A percentile compares a stretch with the other conserved stretches of the same genome.
phyloP scores from a whole-genome alignment of 2,113 vertebrate genomes.

The Andinoacara biseriatus region DNA sequence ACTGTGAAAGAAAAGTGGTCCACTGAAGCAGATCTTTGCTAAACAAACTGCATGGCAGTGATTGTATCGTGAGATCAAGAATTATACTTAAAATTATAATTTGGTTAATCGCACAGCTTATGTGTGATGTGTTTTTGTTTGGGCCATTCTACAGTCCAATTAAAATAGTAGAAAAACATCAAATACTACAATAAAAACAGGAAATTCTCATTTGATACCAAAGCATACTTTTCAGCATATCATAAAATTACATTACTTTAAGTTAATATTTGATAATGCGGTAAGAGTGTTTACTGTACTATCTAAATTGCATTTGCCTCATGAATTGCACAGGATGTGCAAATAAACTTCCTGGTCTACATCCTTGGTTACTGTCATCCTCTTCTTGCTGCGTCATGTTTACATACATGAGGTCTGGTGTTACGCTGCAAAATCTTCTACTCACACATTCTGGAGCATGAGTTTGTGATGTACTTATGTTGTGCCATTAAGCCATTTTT shows the following conservation, averaged over 20 bases:
- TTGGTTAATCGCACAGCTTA: background rate
- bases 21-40: background rate
- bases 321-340: constrained; percentile 38
- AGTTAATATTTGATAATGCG: constrained; percentile 29
- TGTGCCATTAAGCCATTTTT: background rate
- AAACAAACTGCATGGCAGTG: background rate
- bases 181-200: background rate
- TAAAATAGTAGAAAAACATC: background rate
- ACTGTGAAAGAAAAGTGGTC: too few species aligned
- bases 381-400: background rate
- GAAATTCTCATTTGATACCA: background rate
- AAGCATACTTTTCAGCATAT: background rate
- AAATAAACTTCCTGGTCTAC: background rate
- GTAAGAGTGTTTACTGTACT: background rate
- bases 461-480: background rate
- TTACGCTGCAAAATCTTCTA: background rate
- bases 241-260: background rate
- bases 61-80: background rate
- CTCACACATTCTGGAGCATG: background rate
- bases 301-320: constrained; percentile 18
- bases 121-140: background rate
- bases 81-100: background rate
- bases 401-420: background rate
- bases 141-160: background rate
- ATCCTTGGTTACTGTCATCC: constrained; percentile 40